Evolutionary conservation across 2,113 vertebrate genomes (phyloP).

Genomic region (Lepidiolamprologus cunningtoni): DNA sequence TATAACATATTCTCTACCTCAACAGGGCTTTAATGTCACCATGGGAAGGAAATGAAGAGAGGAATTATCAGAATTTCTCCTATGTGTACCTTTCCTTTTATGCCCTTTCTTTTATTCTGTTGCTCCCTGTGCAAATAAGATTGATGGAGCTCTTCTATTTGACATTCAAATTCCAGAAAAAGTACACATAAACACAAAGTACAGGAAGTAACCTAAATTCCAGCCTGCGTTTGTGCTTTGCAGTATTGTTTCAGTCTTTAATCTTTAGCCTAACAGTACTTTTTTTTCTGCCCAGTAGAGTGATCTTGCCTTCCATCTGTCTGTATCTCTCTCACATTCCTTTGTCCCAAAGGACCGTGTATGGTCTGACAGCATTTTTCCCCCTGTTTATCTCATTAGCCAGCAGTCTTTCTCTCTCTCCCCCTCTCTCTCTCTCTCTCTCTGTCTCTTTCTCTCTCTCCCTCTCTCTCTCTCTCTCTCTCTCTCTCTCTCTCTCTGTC

Average conservation of each 20-base stretch:
- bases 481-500: background rate
- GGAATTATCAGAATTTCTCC: background rate
- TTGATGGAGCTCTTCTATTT: background rate
- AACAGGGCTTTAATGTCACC: background rate
- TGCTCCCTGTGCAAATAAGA: background rate
- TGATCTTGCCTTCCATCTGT: slow-evolving; percentile 1
- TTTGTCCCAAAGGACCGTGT: background rate
- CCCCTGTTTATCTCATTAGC: background rate
- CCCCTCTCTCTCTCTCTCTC: accelerated
- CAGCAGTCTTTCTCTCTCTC: background rate
- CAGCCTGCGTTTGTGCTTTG: background rate
- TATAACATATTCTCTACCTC: background rate
- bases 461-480: accelerated
- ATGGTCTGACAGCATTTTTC: background rate
- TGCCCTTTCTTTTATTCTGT: background rate
- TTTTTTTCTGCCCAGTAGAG: background rate
- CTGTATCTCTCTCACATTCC: background rate
- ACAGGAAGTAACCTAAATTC: background rate
- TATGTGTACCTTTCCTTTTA: background rate
- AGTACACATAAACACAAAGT: background rate
- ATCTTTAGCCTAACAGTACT: background rate
- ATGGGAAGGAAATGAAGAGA: background rate
- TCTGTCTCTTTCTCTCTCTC: accelerated
- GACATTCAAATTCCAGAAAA: background rate
- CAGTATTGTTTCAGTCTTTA: background rate